Evolutionary conservation across 2,888 invertebrate genomes (phyloP).

Genomic region (Isoperla grammatica): DNA sequence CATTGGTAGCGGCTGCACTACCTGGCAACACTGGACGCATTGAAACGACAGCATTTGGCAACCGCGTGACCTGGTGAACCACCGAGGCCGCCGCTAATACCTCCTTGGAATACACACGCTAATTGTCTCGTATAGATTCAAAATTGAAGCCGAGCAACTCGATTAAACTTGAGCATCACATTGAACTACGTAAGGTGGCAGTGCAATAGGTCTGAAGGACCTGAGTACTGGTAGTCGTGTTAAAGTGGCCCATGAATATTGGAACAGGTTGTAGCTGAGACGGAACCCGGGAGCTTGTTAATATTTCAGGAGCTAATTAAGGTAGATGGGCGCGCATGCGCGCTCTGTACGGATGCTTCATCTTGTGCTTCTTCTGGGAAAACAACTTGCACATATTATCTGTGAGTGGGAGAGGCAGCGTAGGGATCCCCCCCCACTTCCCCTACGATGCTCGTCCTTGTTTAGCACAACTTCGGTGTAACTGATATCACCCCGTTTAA

Average conservation of each 20-base stretch:
- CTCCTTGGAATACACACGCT: slow-evolving; percentile 43
- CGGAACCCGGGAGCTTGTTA: slow-evolving; percentile 22
- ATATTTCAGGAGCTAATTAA: slow-evolving; percentile 30
- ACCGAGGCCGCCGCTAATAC: slow-evolving; percentile 40
- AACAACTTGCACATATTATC: neutral
- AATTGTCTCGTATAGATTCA: slow-evolving; percentile 13
- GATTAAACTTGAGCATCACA: slow-evolving; percentile 15
- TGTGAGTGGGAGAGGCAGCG: neutral
- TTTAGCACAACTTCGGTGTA: too few species aligned
- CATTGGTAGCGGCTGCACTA: neutral
- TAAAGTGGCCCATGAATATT: slow-evolving; percentile 22
- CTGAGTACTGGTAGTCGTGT: slow-evolving; percentile 9
- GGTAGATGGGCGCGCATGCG: slow-evolving; percentile 23
- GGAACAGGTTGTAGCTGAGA: slow-evolving; percentile 20
- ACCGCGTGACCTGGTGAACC: slow-evolving; percentile 16
- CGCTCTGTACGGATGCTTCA: neutral
- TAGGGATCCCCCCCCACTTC: too few species aligned
- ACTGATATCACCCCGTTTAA: too few species aligned
- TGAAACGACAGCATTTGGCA: too few species aligned
- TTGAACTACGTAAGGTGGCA: neutral
- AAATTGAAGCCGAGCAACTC: slow-evolving; percentile 12
- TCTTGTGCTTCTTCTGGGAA: slow-evolving; percentile 9
- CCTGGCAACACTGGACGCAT: too few species aligned
- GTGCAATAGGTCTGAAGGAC: slow-evolving; percentile 4
- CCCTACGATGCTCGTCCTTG: too few species aligned